Evolutionary conservation across 2,113 vertebrate species (phyloP).

Genomic region (Stigmatopora nigra): DNA sequence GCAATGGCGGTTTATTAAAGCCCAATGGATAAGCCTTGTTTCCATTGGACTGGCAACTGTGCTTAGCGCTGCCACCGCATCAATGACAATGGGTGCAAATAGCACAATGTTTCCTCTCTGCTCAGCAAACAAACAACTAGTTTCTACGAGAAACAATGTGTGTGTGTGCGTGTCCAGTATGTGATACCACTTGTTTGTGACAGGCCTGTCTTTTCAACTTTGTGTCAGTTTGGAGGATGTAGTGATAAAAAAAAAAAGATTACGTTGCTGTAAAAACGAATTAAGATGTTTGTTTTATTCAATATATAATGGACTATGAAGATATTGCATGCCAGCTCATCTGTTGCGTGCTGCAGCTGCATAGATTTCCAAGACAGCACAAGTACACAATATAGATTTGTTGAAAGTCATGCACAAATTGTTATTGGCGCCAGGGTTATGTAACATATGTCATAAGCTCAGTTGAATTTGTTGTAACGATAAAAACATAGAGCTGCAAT

Average conservation of each 20-base stretch:
- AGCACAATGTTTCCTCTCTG: slow-evolving; percentile 20
- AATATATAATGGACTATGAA: neutral
- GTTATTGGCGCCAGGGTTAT: neutral
- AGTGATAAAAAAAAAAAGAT: neutral
- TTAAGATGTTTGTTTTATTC: neutral
- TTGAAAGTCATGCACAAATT: slow-evolving; percentile 1
- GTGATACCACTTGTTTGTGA: slow-evolving; percentile 13
- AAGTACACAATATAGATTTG: slow-evolving; percentile 4
- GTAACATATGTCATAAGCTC: slow-evolving; percentile 2
- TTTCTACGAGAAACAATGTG: slow-evolving; percentile 26
- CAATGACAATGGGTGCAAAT: slow-evolving; percentile 6
- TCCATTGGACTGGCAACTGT: neutral
- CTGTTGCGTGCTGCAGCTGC: neutral
- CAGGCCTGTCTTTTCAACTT: neutral
- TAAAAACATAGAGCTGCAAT: neutral
- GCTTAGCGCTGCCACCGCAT: slow-evolving; percentile 22
- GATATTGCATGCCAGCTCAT: neutral
- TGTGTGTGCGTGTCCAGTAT: slow-evolving; percentile 5
- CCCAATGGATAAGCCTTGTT: neutral
- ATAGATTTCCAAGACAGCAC: slow-evolving; percentile 3
- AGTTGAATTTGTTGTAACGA: neutral
- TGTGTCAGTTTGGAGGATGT: neutral
- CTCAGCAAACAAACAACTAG: slow-evolving; percentile 5
- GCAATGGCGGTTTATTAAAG: neutral
- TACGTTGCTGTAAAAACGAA: neutral